Conservation (phyloP, 2,888 invertebrate genomes). For the Aspidiotus rigidus region DNA sequence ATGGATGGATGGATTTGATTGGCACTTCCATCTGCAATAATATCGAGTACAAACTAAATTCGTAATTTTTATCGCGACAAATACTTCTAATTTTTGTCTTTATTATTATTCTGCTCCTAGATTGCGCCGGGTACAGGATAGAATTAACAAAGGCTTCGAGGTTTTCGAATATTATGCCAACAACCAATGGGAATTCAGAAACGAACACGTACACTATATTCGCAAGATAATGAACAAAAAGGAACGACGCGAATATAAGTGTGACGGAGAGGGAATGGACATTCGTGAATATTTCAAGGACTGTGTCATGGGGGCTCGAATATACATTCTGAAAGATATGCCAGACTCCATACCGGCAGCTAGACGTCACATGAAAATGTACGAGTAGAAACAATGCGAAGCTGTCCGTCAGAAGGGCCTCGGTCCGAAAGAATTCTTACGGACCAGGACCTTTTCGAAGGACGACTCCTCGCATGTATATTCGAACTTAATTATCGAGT, state of each 20-base stretch:
- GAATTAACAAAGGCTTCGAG: constrained; percentile 76
- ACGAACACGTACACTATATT: constrained; percentile 53
- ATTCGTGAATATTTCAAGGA: constrained; percentile 71
- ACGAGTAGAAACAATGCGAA: constrained; percentile 35
- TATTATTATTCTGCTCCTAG: constrained; percentile 45
- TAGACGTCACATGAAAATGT: constrained; percentile 68
- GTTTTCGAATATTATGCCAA: constrained; percentile 87
- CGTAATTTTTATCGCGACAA: no score
- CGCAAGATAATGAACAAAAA: constrained; percentile 54
- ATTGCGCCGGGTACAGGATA: constrained; percentile 68
- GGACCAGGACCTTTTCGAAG: no score
- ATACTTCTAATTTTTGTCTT: neutral
- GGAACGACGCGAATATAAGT: constrained; percentile 57
- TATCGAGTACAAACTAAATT: no score
- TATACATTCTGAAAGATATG: constrained; percentile 71
- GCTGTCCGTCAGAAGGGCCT: no score
- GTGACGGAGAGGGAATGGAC: constrained; percentile 63
- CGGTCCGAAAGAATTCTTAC: no score
- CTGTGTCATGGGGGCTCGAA: constrained; percentile 69
- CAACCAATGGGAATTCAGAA: constrained; percentile 82
- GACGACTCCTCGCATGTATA: no score
- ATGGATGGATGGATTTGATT: no score
- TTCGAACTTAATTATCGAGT: no score
- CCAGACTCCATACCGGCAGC: constrained; percentile 73
- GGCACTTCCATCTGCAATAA: no score